These are phyloP conservation scores for Scaptomyza montana DNA, from an alignment of 1,140 invertebrate species.

Conservation along the genomic window DNA sequence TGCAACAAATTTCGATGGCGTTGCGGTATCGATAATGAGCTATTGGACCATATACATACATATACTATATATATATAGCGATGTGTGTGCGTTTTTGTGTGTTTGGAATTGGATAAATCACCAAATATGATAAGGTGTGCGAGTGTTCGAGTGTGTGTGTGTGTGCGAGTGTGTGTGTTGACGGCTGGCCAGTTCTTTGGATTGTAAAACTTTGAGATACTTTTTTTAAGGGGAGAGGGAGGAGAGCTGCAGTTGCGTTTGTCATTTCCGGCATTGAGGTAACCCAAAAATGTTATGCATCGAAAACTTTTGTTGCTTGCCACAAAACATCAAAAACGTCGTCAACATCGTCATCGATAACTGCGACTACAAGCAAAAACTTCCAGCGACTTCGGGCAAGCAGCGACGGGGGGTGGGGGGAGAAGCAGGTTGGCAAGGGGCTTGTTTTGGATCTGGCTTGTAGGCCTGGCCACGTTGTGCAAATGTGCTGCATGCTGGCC, in stretches of 20 bases:
- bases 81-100: conserved; percentile 10
- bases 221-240: neutral
- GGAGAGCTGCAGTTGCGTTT: conserved; percentile 19
- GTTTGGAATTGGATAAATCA: conserved; percentile 34
- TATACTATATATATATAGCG: neutral
- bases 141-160: no score
- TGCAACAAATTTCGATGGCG: conserved; percentile 35
- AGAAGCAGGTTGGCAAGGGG: neutral
- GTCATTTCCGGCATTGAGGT: conserved; percentile 77
- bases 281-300: conserved; percentile 80
- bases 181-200: conserved; percentile 32
- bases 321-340: conserved; percentile 35
- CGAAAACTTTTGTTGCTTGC: conserved; percentile 54
- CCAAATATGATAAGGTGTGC: neutral
- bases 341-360: conserved; percentile 73
- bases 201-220: conserved; percentile 27
- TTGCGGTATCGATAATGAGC: conserved; percentile 75
- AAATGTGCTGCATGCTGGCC: conserved; percentile 81
- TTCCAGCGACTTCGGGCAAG: conserved; percentile 57
- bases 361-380: conserved; percentile 37
- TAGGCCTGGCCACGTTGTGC: conserved; percentile 64
- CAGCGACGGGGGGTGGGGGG: neutral
- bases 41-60: conserved; percentile 41
- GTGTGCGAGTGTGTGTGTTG: conserved; percentile 17
- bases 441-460: conserved; percentile 6